phyloP scores from a whole-genome alignment of 2,797 vertebrate genomes.

The Scolopax rusticola region DNA sequence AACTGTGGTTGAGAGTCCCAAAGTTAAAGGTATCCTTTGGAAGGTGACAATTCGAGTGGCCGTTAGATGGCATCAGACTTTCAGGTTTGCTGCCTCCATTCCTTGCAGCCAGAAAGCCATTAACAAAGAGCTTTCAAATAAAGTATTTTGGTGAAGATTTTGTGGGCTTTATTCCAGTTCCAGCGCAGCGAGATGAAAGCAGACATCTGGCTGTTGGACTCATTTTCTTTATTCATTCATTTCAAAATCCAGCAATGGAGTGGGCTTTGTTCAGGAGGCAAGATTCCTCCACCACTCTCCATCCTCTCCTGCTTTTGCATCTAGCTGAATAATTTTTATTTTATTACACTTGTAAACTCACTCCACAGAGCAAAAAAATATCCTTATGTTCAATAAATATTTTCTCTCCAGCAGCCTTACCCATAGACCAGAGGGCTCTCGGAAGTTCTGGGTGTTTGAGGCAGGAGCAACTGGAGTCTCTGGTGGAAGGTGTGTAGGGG shows the following conservation, averaged over 20 bases:
- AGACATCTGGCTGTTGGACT: constrained; percentile 48
- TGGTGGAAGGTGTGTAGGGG: background rate
- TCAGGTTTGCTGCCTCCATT: background rate
- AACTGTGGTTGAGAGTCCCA: accelerated
- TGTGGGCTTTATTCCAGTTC: constrained; percentile 58
- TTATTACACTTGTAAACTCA: background rate
- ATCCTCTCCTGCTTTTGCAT: background rate
- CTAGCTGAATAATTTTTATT: background rate
- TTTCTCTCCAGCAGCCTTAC: background rate
- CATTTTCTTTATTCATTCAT: constrained; percentile 5
- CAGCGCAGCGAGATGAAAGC: constrained; percentile 50
- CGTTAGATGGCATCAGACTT: constrained; percentile 58
- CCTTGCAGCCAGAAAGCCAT: background rate
- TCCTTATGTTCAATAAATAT: background rate
- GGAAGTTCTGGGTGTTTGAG: background rate
- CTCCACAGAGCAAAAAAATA: background rate
- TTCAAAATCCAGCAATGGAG: constrained; percentile 42
- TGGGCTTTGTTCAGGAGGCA: background rate
- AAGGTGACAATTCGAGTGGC: background rate
- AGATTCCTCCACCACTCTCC: background rate
- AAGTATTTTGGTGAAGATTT: constrained; percentile 43
- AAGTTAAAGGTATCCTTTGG: background rate
- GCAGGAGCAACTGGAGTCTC: background rate
- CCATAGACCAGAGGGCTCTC: background rate
- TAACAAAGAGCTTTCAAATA: constrained; percentile 51